Evolutionary conservation across 64 coral and sea anemone species (phyloP).

Genomic region (Platygyra sinensis): DNA sequence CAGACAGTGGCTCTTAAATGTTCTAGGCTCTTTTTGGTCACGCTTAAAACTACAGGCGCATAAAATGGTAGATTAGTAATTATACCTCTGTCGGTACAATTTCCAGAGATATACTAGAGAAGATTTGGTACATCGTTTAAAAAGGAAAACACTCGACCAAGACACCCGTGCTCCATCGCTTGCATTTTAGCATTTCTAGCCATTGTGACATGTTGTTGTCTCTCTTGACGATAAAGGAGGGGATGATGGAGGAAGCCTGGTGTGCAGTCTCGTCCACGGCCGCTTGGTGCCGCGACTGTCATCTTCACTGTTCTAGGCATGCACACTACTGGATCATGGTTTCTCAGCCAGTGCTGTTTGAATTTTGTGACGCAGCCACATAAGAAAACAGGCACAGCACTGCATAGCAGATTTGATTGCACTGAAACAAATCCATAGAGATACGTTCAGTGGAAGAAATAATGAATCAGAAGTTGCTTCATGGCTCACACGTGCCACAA

Average conservation of each 20-base stretch:
- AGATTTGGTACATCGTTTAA: not conserved
- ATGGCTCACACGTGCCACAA: no score
- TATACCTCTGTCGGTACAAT: not conserved
- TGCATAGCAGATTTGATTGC: constrained; percentile 97
- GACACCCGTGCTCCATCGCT: not conserved
- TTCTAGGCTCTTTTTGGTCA: not conserved
- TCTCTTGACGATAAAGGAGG: not conserved
- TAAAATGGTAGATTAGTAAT: not conserved
- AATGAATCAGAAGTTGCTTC: no score
- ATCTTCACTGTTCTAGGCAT: not conserved
- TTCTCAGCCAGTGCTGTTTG: constrained; percentile 33
- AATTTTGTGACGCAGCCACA: constrained; percentile 89
- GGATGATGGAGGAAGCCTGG: not conserved
- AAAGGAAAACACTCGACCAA: not conserved
- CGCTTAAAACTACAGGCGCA: not conserved
- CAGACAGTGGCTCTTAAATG: not conserved
- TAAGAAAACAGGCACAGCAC: constrained; percentile 97
- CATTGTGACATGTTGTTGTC: no score
- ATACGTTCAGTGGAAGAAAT: not conserved
- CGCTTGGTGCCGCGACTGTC: not conserved
- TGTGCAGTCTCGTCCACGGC: no score
- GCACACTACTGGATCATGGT: not conserved
- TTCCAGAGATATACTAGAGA: not conserved
- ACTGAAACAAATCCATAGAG: constrained; percentile 51
- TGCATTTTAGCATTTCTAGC: not conserved